Evolutionary conservation across 2,888 invertebrate species (phyloP).

Genomic region (Trissoscelio sp.): DNA sequence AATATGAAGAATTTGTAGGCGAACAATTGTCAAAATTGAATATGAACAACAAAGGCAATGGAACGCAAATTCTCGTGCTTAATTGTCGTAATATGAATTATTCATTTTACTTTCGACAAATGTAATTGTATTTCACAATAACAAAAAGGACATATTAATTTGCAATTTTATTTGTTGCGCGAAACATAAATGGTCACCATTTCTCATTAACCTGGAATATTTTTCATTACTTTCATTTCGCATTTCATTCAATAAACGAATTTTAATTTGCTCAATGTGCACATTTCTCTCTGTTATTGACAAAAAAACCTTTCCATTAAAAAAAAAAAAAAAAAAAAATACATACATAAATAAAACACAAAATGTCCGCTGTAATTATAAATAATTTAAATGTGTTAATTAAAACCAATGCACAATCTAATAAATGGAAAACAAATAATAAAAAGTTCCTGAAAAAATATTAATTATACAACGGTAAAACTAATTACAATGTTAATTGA

Average conservation of each 20-base stretch:
- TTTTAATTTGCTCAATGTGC: too few species aligned
- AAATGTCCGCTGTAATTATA: too few species aligned
- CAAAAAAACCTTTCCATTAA: too few species aligned
- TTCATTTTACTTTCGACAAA: slow-evolving; percentile 13
- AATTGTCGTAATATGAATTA: slow-evolving; percentile 18
- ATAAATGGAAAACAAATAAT: too few species aligned
- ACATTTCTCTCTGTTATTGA: too few species aligned
- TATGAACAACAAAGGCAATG: slow-evolving; percentile 16
- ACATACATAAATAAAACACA: too few species aligned
- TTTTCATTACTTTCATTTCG: slow-evolving; percentile 15
- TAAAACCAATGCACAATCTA: too few species aligned
- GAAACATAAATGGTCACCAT: background rate
- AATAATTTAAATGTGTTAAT: too few species aligned
- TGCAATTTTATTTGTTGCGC: slow-evolving; percentile 18
- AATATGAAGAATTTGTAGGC: slow-evolving; percentile 1
- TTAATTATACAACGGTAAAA: too few species aligned
- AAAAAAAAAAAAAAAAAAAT: too few species aligned
- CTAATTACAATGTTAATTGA: too few species aligned
- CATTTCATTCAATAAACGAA: background rate
- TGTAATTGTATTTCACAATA: slow-evolving; percentile 15
- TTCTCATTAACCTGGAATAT: slow-evolving; percentile 11
- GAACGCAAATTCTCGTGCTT: slow-evolving; percentile 2
- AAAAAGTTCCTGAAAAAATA: too few species aligned
- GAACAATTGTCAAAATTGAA: slow-evolving; percentile 23
- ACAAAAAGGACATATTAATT: slow-evolving; percentile 26